phyloP scores from a whole-genome alignment of 1,140 invertebrate species.

The Sycophila sp. region DNA sequence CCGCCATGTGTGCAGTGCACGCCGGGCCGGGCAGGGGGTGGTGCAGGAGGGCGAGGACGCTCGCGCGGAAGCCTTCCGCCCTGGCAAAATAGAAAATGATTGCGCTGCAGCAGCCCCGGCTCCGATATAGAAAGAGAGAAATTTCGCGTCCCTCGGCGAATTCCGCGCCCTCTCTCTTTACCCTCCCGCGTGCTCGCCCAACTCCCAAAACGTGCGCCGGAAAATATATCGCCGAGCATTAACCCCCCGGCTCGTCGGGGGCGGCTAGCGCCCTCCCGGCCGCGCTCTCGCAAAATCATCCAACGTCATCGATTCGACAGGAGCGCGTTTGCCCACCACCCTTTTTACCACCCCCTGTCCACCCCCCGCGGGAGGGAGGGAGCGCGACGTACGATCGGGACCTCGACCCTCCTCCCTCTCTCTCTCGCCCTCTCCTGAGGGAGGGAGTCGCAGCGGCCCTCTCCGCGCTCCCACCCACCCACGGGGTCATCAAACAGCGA shows the following conservation, averaged over 20 bases:
- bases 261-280: constrained; percentile 19
- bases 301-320: constrained; percentile 55
- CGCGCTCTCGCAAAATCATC: constrained; percentile 52
- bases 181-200: too few relatives aligned
- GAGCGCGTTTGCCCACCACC: constrained; percentile 43
- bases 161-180: constrained; percentile 10
- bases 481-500: constrained; percentile 66
- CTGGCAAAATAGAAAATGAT: constrained; percentile 37
- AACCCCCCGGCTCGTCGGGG: constrained; percentile 44
- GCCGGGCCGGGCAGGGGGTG: background rate
- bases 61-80: constrained; percentile 5
- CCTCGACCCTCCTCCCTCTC: constrained; percentile 12
- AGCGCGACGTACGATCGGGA: constrained; percentile 8
- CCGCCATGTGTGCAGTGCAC: constrained; percentile 1
- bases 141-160: constrained; percentile 25
- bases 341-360: constrained; percentile 30
- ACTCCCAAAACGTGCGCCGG: constrained; percentile 28
- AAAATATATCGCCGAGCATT: constrained; percentile 54
- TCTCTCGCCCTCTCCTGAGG: constrained; percentile 36
- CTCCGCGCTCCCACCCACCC: constrained; percentile 44
- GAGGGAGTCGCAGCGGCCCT: background rate
- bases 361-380: background rate
- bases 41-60: too few relatives aligned
- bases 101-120: constrained; percentile 16
- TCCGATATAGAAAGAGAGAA: constrained; percentile 12